Evolutionary conservation across 2,113 vertebrate genomes (phyloP).

Genomic region (Melanostigma gelatinosum): DNA sequence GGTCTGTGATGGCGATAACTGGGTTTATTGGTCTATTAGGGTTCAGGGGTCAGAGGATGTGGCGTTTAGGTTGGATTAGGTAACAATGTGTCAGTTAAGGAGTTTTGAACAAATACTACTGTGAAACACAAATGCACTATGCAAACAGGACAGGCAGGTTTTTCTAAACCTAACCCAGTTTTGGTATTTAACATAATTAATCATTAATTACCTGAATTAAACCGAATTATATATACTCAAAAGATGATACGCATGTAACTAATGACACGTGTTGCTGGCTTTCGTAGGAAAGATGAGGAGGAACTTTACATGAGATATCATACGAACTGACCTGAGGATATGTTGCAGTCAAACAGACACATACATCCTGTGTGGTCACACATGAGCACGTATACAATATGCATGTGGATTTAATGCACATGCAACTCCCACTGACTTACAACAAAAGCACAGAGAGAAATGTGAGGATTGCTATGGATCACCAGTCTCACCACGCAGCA

Average conservation of each 20-base stretch:
- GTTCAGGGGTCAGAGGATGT: constrained; percentile 18
- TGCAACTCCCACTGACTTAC: background rate
- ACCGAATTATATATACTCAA: too few species aligned
- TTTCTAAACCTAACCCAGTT: too few species aligned
- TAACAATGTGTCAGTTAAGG: background rate
- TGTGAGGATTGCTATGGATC: background rate
- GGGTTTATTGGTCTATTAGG: constrained; percentile 32
- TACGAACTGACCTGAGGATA: background rate
- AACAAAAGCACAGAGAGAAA: background rate
- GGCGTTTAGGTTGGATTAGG: background rate
- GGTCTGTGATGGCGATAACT: constrained; percentile 15
- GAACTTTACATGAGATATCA: background rate
- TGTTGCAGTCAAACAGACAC: background rate
- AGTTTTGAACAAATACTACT: background rate
- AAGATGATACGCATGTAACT: background rate
- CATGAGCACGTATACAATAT: too few species aligned
- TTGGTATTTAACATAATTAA: too few species aligned
- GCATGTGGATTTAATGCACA: background rate
- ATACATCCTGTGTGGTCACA: background rate
- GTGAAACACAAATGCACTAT: background rate
- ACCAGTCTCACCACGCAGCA: constrained; percentile 5
- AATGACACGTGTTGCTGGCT: background rate
- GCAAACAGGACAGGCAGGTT: background rate
- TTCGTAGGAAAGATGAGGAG: background rate
- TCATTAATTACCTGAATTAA: too few species aligned